phyloP scores from a whole-genome alignment of 2,797 vertebrate species.

The Mormyrus proboscirostris region DNA sequence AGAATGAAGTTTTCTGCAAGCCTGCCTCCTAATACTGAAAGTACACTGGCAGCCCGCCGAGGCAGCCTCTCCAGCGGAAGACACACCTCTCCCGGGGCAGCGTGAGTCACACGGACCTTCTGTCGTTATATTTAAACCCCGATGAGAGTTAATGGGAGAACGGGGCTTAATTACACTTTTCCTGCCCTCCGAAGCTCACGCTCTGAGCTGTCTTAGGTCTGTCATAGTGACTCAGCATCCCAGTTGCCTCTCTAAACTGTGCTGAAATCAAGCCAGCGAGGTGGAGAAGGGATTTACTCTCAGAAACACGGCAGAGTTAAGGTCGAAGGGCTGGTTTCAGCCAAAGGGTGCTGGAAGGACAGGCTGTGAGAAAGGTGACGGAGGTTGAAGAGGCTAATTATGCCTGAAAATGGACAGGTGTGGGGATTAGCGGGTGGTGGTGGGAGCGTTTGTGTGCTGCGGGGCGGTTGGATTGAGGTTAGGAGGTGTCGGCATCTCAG shows the following conservation, averaged over 20 bases:
- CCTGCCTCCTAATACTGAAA: background rate
- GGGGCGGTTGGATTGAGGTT: background rate
- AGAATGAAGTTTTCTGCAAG: background rate
- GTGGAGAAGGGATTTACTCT: background rate
- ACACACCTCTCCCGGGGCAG: background rate
- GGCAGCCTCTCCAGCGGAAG: background rate
- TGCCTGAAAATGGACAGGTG: slow-evolving; percentile 14
- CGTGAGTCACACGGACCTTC: background rate
- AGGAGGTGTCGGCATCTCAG: background rate
- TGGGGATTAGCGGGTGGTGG: background rate
- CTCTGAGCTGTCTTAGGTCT: slow-evolving; percentile 1
- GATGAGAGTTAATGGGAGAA: slow-evolving; percentile 1
- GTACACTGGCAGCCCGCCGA: background rate
- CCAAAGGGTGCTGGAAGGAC: background rate
- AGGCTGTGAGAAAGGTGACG: background rate
- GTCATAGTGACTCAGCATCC: background rate
- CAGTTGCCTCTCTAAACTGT: background rate
- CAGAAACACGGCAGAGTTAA: background rate
- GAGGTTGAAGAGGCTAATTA: slow-evolving; percentile 2
- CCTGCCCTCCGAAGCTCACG: background rate
- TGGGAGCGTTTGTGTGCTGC: background rate
- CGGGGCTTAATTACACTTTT: background rate
- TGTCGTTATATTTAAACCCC: background rate
- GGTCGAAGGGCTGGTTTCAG: slow-evolving; percentile 13
- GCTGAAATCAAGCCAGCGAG: slow-evolving; percentile 2